Conservation (phyloP, 1,140 invertebrate genomes). For the Lordiphosa clarofinis region DNA sequence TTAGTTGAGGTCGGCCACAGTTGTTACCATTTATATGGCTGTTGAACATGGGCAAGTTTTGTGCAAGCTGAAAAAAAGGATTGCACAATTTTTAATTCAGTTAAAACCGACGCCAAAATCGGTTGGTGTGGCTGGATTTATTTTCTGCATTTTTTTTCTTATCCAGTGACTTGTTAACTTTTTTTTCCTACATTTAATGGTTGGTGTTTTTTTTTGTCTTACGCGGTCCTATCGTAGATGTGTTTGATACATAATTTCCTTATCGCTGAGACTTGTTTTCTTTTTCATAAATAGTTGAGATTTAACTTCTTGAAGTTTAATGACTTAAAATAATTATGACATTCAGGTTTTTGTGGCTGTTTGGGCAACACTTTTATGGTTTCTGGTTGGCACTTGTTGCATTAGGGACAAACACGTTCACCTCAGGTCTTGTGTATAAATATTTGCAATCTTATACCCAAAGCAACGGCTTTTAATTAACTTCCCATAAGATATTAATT, state of each 20-base stretch:
- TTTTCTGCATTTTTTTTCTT: conserved; percentile 38
- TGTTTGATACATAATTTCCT: conserved; percentile 76
- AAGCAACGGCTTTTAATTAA: conserved; percentile 51
- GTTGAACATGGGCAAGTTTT: conserved; percentile 66
- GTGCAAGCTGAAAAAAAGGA: conserved; percentile 31
- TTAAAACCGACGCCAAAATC: conserved; percentile 65
- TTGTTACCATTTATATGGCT: conserved; percentile 76
- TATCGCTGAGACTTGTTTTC: conserved; percentile 51
- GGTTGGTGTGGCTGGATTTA: conserved; percentile 58
- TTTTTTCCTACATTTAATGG: conserved; percentile 59
- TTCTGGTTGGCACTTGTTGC: conserved; percentile 42
- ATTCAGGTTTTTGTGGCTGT: conserved; percentile 38
- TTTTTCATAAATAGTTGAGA: conserved; percentile 50
- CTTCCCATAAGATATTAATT: conserved; percentile 74
- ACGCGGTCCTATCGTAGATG: conserved; percentile 63
- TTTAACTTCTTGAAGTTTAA: conserved; percentile 71
- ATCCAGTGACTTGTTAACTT: conserved; percentile 61
- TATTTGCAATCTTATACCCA: conserved; percentile 36
- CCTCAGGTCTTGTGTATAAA: conserved; percentile 22
- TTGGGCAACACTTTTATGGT: conserved; percentile 56
- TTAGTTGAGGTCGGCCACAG: conserved; percentile 41
- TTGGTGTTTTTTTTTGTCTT: conserved; percentile 38
- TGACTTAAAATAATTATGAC: conserved; percentile 74
- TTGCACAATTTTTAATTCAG: conserved; percentile 75
- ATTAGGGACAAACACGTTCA: conserved; percentile 48